Base-by-base conservation (phyloP, 2,797 vertebrate genomes). In the Leucoraja ocellata region DNA sequence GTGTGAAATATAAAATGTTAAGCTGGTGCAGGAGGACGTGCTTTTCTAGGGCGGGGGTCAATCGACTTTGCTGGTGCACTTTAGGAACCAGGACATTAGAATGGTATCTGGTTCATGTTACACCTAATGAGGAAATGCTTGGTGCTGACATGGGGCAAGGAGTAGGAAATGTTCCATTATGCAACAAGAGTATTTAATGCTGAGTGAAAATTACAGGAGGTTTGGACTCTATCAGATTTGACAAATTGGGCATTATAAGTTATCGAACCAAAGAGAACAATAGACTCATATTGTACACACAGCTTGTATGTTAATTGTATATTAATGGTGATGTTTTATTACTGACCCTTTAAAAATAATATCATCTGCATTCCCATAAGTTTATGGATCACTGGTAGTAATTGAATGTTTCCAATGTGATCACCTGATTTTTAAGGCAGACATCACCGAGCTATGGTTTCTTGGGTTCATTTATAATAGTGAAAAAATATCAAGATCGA, bases 91-190 rank as follows among this genome's bases (percentile, higher is more conserved):
- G 32, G 32, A 79, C 13, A 79, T 39, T 39, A 18, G 36, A 79
- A 21, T 39, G 32, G 32, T 39, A 79, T 79, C 78, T 79, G 78
- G 78, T 79, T 79, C 78, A 79, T 79, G 78, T 79, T 79, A 39
- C 36, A 79, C 78, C 13, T 79, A 39, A 79, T 79, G 78, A 79
- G 78, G 36, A 36, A 39, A 39, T 39, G 7, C 32, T 79, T 79
- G 78, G 36, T 36, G 14, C 36, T 79, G 78, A 79, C 78, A 39
- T 79, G 78, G 78, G 78, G 32, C 78, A 39, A 79, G 36, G 36
- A 79, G 78, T 79, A 79, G 78, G 78, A 79, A 79, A 39, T 79
- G 78, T 79, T 79, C 78, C 32, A 39, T 79, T 79, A 36, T 79
- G 36, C 78, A 39, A 39, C 32, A 14, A 39, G 78, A 39, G 36